Percentiles rank a stretch among this genome's conserved stretches.
Evolutionary conservation across 2,797 vertebrate genomes (phyloP).

Genomic region (Pempheris klunzingeri): DNA sequence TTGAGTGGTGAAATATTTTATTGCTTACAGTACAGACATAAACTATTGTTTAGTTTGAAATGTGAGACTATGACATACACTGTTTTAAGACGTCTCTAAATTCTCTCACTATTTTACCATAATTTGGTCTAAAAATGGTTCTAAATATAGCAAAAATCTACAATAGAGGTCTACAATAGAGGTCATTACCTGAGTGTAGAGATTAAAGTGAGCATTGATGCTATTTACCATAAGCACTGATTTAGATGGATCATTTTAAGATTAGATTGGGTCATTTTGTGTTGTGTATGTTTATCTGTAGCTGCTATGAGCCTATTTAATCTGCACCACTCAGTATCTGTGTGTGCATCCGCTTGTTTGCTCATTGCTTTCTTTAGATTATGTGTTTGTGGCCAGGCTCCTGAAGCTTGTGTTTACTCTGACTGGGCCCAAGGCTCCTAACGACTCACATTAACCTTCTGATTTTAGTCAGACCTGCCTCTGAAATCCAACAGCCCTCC

Average conservation of each 20-base stretch:
- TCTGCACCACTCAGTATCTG: conserved; percentile 9
- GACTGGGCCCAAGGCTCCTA: conserved; percentile 23
- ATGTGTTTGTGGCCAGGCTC: conserved; percentile 2
- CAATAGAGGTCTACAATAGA: neutral
- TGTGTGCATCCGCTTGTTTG: conserved; percentile 24
- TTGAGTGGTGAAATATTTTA: neutral
- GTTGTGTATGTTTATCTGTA: conserved; percentile 4
- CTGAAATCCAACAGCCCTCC: conserved; percentile 33
- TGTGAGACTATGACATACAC: neutral
- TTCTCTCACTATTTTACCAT: neutral
- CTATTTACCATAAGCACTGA: conserved; percentile 5
- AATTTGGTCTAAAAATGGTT: neutral
- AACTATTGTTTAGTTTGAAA: neutral
- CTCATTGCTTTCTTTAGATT: conserved; percentile 9
- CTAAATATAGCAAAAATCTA: no score
- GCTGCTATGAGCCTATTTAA: conserved; percentile 3
- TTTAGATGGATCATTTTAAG: neutral
- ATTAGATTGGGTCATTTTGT: neutral
- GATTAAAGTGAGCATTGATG: conserved; percentile 6
- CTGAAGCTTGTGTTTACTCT: conserved; percentile 13
- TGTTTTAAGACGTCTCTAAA: neutral
- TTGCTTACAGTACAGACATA: neutral
- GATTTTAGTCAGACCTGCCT: conserved; percentile 45
- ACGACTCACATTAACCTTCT: conserved; percentile 63
- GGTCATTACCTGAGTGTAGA: neutral